Percentiles rank a stretch among this genome's conserved stretches.
Conservation (phyloP, 1,140 invertebrate genomes). For the Artemia franciscana region DNA sequence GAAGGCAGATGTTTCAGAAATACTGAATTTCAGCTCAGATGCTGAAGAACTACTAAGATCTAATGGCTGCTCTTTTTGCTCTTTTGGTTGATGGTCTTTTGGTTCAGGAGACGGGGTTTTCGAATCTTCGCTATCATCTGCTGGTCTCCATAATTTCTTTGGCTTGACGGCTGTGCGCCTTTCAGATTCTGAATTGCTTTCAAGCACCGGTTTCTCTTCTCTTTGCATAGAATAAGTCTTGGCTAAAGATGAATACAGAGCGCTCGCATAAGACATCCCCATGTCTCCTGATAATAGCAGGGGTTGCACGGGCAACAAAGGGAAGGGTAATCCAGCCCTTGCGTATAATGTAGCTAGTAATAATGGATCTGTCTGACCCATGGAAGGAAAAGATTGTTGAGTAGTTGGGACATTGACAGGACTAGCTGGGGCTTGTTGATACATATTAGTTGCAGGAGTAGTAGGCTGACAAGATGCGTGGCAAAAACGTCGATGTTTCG, state of each 20-base stretch:
- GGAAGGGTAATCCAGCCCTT: not conserved
- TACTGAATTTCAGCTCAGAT: not conserved
- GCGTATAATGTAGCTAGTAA: not conserved
- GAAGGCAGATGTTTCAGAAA: not conserved
- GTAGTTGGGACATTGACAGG: conserved; percentile 17
- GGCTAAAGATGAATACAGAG: conserved; percentile 16
- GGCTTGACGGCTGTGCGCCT: not conserved
- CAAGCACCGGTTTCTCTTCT: not conserved
- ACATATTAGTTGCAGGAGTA: conserved; percentile 7
- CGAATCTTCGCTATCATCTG: conserved; percentile 1
- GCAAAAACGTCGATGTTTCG: conserved; percentile 32
- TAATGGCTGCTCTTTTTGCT: conserved; percentile 1
- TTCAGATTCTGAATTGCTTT: not conserved
- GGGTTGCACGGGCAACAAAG: conserved; percentile 22
- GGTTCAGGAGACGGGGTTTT: not conserved
- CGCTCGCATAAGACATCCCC: not conserved
- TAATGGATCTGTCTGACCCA: conserved; percentile 10
- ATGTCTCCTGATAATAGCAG: conserved; percentile 3
- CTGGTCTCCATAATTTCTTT: not conserved
- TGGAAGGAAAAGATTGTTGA: conserved; percentile 17
- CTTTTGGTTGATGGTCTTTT: not conserved
- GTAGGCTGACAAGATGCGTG: conserved; percentile 25
- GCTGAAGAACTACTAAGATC: not conserved
- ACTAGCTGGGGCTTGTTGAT: conserved; percentile 48
- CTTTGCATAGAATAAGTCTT: conserved; percentile 16